These are phyloP conservation scores for Eunapius fragilis DNA, from an alignment of 37 sponge, comb jelly and placozoan species.

Conservation along the genomic window DNA sequence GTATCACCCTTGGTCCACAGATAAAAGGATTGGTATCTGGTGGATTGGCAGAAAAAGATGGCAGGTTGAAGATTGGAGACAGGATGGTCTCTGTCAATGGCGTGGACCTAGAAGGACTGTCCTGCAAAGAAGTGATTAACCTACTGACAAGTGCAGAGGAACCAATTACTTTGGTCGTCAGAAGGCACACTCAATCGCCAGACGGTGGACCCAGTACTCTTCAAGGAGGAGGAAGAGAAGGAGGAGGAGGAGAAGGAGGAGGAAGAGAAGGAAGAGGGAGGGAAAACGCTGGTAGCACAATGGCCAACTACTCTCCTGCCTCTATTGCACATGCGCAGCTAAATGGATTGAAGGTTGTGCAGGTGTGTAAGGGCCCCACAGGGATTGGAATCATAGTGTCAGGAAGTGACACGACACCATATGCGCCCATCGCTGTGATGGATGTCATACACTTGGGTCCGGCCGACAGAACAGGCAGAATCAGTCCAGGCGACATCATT, in stretches of 20 bases:
- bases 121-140: constrained; percentile 35
- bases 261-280: too few species aligned
- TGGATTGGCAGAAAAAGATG: constrained; percentile 50
- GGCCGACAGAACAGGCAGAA: constrained; percentile 71
- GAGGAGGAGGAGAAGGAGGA: too few species aligned
- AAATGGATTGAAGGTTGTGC: constrained; percentile 45
- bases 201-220: background rate
- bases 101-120: constrained; percentile 22
- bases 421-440: constrained; percentile 62
- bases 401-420: constrained; percentile 44
- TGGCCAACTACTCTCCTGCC: too few species aligned
- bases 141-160: constrained; percentile 48
- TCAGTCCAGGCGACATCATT: constrained; percentile 66
- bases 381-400: constrained; percentile 78
- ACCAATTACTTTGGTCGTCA: background rate
- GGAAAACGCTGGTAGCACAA: too few species aligned
- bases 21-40: constrained; percentile 63
- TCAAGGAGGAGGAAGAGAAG: background rate
- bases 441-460: constrained; percentile 77
- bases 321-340: too few species aligned
- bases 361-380: constrained; percentile 74
- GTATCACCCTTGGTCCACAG: background rate
- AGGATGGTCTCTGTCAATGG: constrained; percentile 73
- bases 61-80: constrained; percentile 64
- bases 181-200: background rate